Conservation (phyloP, 2,113 vertebrate genomes). For the Oriolus oriolus region DNA sequence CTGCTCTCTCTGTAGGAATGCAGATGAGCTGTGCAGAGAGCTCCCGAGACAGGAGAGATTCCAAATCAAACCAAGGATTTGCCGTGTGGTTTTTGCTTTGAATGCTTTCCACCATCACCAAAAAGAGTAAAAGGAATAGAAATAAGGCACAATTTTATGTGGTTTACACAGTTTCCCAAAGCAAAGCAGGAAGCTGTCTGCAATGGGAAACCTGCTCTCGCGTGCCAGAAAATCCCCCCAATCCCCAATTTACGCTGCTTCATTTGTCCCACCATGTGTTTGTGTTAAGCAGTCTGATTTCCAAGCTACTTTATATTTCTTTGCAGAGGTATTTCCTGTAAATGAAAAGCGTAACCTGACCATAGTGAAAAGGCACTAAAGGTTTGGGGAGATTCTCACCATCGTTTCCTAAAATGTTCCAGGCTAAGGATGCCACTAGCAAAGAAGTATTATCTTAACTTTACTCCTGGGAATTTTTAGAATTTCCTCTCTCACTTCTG, state of each 20-base stretch:
- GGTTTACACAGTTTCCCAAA: not conserved
- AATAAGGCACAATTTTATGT: not conserved
- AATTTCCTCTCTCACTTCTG: not conserved
- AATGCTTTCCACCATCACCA: not conserved
- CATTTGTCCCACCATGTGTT: not conserved
- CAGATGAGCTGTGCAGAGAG: not conserved
- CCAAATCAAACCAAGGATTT: not conserved
- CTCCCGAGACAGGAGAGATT: not conserved
- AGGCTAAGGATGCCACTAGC: not conserved
- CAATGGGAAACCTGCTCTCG: not conserved
- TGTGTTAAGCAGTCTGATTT: not conserved
- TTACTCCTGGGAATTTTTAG: not conserved
- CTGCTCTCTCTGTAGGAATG: not conserved
- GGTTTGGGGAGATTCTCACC: not conserved
- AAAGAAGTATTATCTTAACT: not conserved
- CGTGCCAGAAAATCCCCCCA: not conserved
- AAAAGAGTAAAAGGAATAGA: not conserved
- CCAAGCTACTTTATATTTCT: not conserved
- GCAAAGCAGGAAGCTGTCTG: not conserved
- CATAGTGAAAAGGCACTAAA: not conserved
- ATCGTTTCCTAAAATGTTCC: not conserved
- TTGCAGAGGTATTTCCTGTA: not conserved
- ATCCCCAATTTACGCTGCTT: not conserved
- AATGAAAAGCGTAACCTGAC: not conserved
- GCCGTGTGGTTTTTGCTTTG: not conserved